Base-by-base conservation (phyloP, 2,113 vertebrate species). In the Tautogolabrus adspersus region DNA sequence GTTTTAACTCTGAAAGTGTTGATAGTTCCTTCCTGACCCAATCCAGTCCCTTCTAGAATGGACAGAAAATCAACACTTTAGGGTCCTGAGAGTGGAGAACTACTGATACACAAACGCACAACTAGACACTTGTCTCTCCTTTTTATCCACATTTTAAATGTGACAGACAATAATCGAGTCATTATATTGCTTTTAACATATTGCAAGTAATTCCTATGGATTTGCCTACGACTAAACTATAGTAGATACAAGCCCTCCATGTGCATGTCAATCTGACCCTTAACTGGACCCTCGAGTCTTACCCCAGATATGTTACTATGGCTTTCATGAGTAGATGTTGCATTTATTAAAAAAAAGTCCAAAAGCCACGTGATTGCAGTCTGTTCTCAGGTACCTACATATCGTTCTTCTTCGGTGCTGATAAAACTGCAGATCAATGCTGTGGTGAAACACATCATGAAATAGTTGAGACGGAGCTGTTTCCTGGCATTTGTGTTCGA, bases 171-270 rank as follows among this genome's bases (percentile, higher is more conserved):
- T 66, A 81, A 77, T 86, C 18, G 23, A 82, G 75, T 90, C 63
- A 52, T 84, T 82, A 88, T 93, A 93, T 93, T 93, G 93, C 93
- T 93, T 89, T 34, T 68, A 89, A 90, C 86, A 90, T 92, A 93
- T 92, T 93, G 93, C 91, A 83, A 93, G 84, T 84, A 87, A 84
- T 88, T 91, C 88, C 84, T 91, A 90, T 86, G 73, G 85, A 71
- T 74, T 88, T 89, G 87, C 87, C 85, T 80, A 88, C 75, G 83
- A 80, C 84, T 90, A 87, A 86, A 42, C 85, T 91, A 87, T 61
- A 78, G 82, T 89, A 81, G 84, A 87, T 86, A 89, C 63, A 89
- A 88, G 83, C 81, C 82, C 87, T 81, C 78, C 60, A 72, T 82
- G 89, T 87, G 87, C 80, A 64, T 72, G 81, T 84, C 56, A 37